These are phyloP conservation scores for Bostrychus sinensis DNA, from an alignment of 2,113 vertebrate genomes.

Conservation along the genomic window DNA sequence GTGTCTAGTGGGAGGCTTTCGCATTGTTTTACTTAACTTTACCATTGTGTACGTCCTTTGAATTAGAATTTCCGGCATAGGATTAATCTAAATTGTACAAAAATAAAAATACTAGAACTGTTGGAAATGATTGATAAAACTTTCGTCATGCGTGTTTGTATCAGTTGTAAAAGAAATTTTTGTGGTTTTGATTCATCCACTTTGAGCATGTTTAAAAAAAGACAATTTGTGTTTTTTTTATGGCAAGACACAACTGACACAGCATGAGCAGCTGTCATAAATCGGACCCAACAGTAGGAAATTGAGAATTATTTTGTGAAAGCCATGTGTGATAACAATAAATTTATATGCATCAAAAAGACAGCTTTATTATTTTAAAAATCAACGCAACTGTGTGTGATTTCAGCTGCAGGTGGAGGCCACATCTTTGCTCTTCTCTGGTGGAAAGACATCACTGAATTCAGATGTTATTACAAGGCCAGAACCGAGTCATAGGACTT, in stretches of 20 bases:
- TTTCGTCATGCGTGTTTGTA: too few species aligned
- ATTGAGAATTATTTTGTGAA: slow-evolving; percentile 60
- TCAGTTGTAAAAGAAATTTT: too few species aligned
- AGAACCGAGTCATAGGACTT: slow-evolving; percentile 55
- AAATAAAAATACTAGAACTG: too few species aligned
- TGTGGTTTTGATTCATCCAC: slow-evolving; percentile 58
- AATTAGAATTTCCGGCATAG: too few species aligned
- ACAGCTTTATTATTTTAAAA: not conserved
- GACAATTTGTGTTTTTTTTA: slow-evolving; percentile 57
- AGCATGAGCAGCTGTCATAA: slow-evolving; percentile 59
- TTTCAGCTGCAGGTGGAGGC: slow-evolving; percentile 30
- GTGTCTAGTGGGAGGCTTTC: too few species aligned
- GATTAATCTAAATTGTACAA: too few species aligned
- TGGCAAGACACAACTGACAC: slow-evolving; percentile 53
- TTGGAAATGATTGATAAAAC: too few species aligned
- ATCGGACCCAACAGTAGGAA: slow-evolving; percentile 58
- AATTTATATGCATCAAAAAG: slow-evolving; percentile 15
- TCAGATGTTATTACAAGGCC: slow-evolving; percentile 40
- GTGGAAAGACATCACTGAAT: slow-evolving; percentile 40
- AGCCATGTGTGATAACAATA: slow-evolving; percentile 33
- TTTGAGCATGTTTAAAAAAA: slow-evolving; percentile 64
- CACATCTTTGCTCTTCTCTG: slow-evolving; percentile 8
- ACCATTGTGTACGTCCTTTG: too few species aligned
- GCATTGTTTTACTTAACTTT: too few species aligned
- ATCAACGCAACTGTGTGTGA: slow-evolving; percentile 9